These are phyloP conservation scores for Ips typographus DNA, from an alignment of 1,140 invertebrate species.

Conservation along the genomic window DNA sequence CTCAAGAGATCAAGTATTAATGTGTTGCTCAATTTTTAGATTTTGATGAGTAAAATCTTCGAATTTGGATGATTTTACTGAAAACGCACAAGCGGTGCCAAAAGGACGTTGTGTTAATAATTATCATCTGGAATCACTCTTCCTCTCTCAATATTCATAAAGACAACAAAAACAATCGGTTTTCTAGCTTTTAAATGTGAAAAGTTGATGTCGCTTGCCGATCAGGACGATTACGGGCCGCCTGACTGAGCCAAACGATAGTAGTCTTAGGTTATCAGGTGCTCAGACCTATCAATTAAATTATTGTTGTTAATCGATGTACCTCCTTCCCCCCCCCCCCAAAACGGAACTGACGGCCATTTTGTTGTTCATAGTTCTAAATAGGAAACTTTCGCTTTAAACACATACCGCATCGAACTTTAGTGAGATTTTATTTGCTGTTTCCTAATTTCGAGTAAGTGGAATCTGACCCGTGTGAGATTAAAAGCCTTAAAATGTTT, in stretches of 20 bases:
- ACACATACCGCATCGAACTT: too few species aligned
- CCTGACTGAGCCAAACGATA: constrained; percentile 45
- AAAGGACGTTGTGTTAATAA: background rate
- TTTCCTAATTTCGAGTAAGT: too few species aligned
- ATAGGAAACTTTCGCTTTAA: too few species aligned
- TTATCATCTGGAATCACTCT: background rate
- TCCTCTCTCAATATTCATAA: background rate
- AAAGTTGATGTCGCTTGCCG: constrained; percentile 21
- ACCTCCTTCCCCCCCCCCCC: constrained; percentile 28
- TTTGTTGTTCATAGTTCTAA: constrained; percentile 31
- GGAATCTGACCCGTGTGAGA: too few species aligned
- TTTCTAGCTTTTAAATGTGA: constrained; percentile 7
- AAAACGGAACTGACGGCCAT: constrained; percentile 43
- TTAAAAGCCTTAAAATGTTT: too few species aligned
- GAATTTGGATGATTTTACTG: too few species aligned
- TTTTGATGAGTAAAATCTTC: too few species aligned
- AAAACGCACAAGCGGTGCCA: too few species aligned
- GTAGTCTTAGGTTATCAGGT: constrained; percentile 47
- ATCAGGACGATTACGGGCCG: constrained; percentile 24
- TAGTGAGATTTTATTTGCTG: too few species aligned
- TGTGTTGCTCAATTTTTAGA: background rate
- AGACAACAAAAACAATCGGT: background rate
- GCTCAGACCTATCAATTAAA: constrained; percentile 48
- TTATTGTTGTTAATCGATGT: constrained; percentile 48
- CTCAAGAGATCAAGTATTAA: background rate